These are phyloP conservation scores for Hermaeophaga mercurialis DNA, from an alignment of 2,888 invertebrate species.

Conservation along the genomic window DNA sequence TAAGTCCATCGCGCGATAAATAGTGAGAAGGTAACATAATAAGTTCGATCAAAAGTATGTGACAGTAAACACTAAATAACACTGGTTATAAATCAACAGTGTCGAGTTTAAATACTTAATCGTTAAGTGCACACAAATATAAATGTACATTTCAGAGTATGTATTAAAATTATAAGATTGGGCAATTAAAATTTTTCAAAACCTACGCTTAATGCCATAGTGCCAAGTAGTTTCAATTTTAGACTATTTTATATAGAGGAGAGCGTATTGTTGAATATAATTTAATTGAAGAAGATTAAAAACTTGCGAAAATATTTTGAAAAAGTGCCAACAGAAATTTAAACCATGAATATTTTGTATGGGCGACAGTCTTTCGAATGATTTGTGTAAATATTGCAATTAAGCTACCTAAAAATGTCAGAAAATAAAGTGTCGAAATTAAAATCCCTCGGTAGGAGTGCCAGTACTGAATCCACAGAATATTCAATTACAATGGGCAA, in stretches of 20 bases:
- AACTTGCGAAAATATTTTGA: slow-evolving; percentile 25
- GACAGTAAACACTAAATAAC: slow-evolving; percentile 32
- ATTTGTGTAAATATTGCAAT: slow-evolving; percentile 24
- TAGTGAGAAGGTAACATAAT: slow-evolving; percentile 13
- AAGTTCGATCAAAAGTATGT: slow-evolving; percentile 22
- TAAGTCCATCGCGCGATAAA: not conserved
- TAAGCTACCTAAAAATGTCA: slow-evolving; percentile 44
- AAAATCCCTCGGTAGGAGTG: slow-evolving; percentile 53
- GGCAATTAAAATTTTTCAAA: slow-evolving; percentile 36
- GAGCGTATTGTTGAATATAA: slow-evolving; percentile 41
- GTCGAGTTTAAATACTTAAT: not conserved
- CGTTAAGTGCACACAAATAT: not conserved
- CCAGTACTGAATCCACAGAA: slow-evolving; percentile 59
- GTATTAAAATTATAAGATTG: slow-evolving; percentile 26
- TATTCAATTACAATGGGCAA: slow-evolving; percentile 61
- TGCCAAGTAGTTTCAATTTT: slow-evolving; percentile 44
- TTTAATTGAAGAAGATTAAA: slow-evolving; percentile 32
- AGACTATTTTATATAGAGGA: slow-evolving; percentile 41
- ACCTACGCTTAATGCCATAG: slow-evolving; percentile 40
- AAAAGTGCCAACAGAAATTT: slow-evolving; percentile 29
- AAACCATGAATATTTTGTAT: slow-evolving; percentile 15
- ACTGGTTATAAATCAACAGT: slow-evolving; percentile 26
- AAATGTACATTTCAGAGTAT: not conserved
- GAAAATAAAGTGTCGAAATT: slow-evolving; percentile 42
- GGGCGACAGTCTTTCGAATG: slow-evolving; percentile 31